Conservation (phyloP, 2,113 vertebrate species). For the Cephalopterus ornatus region DNA sequence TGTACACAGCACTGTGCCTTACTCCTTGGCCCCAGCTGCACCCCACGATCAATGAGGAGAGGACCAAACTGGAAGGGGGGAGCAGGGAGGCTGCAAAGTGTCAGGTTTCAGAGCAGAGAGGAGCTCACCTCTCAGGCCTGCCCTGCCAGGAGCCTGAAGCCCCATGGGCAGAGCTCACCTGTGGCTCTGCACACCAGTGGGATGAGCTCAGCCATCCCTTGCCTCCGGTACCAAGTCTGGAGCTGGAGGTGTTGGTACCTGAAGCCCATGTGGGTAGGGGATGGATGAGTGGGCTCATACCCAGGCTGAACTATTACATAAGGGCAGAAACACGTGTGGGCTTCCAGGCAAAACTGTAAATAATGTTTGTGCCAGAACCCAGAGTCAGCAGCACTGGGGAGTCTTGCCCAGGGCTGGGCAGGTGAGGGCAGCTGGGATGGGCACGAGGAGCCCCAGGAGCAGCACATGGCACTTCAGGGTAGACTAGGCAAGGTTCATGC, state of each 20-base stretch:
- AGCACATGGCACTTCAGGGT: background rate
- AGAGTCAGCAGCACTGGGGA: background rate
- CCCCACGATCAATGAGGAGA: background rate
- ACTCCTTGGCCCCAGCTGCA: background rate
- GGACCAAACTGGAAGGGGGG: background rate
- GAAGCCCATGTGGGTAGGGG: background rate
- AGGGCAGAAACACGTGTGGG: accelerated
- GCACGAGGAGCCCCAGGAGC: accelerated
- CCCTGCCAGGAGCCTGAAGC: background rate
- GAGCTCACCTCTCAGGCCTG: background rate
- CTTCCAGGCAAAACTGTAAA: background rate
- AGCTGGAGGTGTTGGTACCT: accelerated
- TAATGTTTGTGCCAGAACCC: background rate
- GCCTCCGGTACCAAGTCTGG: background rate
- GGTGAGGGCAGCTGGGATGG: background rate
- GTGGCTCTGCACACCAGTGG: background rate
- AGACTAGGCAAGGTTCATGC: background rate
- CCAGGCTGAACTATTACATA: background rate
- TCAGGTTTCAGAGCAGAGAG: background rate
- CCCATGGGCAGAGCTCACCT: accelerated
- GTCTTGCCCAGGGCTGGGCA: accelerated
- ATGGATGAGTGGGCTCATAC: background rate
- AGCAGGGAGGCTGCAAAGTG: background rate
- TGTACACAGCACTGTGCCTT: background rate
- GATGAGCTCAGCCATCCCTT: background rate